Conservation (phyloP, 2,888 invertebrate genomes). For the Eulithis testata region DNA sequence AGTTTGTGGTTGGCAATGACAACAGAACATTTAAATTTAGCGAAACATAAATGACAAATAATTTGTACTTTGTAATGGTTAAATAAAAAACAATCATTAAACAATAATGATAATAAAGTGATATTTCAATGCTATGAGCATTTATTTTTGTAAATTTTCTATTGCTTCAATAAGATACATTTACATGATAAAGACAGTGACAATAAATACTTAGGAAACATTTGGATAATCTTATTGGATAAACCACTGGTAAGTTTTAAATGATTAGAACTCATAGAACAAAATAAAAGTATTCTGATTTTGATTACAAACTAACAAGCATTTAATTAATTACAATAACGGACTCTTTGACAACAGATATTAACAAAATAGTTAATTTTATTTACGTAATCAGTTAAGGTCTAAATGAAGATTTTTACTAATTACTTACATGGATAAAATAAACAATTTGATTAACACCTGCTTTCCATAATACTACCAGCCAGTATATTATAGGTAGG, state of each 20-base stretch:
- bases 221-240: slow-evolving; percentile 23
- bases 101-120: slow-evolving; percentile 43
- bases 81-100: slow-evolving; percentile 40
- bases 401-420: too few relatives aligned
- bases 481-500: too few relatives aligned
- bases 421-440: too few relatives aligned
- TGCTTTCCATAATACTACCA: too few relatives aligned
- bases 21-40: slow-evolving; percentile 35
- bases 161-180: slow-evolving; percentile 19
- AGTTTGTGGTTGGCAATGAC: slow-evolving; percentile 66
- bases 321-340: too few relatives aligned
- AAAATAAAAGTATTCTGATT: too few relatives aligned
- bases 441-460: too few relatives aligned
- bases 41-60: slow-evolving; percentile 38
- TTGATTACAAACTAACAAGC: too few relatives aligned
- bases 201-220: neutral
- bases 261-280: neutral
- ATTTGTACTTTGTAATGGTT: neutral
- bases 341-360: too few relatives aligned
- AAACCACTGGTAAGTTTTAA: slow-evolving; percentile 26
- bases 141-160: slow-evolving; percentile 33
- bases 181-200: slow-evolving; percentile 20
- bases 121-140: slow-evolving; percentile 39
- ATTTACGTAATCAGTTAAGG: too few relatives aligned
- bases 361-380: too few relatives aligned